Evolutionary conservation across 2,888 invertebrate species (phyloP).

Genomic region (Campoplex capitator): DNA sequence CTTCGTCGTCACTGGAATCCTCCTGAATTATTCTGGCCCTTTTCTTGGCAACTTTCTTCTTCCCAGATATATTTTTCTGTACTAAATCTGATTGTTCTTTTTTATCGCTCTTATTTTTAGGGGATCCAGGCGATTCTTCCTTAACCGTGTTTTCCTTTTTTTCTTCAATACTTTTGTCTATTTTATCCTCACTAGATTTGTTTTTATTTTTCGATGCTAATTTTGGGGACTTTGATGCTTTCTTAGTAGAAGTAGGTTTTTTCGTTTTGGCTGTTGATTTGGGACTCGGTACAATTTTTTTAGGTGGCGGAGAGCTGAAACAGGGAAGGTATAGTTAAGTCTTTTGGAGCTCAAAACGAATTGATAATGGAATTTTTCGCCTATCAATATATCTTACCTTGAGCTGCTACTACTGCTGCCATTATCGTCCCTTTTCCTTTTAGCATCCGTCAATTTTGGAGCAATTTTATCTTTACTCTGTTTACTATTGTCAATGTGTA

Average conservation of each 20-base stretch:
- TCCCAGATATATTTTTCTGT: slow-evolving; percentile 69
- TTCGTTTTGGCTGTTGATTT: slow-evolving; percentile 37
- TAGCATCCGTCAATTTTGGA: slow-evolving; percentile 64
- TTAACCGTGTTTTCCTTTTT: slow-evolving; percentile 50
- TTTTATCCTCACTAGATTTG: slow-evolving; percentile 57
- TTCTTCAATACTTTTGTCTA: slow-evolving; percentile 47
- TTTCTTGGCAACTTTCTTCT: slow-evolving; percentile 70
- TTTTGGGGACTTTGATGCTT: slow-evolving; percentile 4
- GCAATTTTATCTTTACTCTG: slow-evolving; percentile 59
- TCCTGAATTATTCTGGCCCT: slow-evolving; percentile 73
- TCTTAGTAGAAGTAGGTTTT: slow-evolving; percentile 45
- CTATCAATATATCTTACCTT: slow-evolving; percentile 64
- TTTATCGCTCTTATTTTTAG: slow-evolving; percentile 67
- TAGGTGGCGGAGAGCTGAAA: slow-evolving; percentile 67
- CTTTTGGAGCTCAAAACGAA: not conserved
- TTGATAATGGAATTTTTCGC: not conserved
- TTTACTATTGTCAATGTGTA: slow-evolving; percentile 71
- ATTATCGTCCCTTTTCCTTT: slow-evolving; percentile 74
- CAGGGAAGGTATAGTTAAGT: not conserved
- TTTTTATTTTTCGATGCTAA: slow-evolving; percentile 39
- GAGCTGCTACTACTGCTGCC: slow-evolving; percentile 61
- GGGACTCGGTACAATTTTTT: slow-evolving; percentile 66
- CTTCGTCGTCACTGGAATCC: slow-evolving; percentile 83
- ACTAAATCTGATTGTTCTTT: slow-evolving; percentile 62
- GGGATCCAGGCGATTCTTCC: slow-evolving; percentile 68